Evolutionary conservation across 2,113 vertebrate genomes (phyloP).

Genomic region (Eulemur macaco): DNA sequence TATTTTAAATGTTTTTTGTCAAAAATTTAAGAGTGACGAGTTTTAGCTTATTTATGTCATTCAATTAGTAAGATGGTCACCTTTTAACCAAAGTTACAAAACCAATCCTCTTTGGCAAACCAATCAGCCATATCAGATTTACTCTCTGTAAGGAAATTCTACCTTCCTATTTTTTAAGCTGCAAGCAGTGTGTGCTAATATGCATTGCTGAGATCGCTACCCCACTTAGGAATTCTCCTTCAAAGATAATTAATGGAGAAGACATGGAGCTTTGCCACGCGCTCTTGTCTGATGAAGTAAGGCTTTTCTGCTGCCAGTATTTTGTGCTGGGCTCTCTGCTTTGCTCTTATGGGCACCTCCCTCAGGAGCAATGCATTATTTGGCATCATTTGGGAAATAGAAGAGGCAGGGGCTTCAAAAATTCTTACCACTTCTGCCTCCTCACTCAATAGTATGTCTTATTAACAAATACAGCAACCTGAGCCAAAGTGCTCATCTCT

Average conservation of each 20-base stretch:
- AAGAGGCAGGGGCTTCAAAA: not conserved
- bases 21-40: not conserved
- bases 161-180: not conserved
- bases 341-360: not conserved
- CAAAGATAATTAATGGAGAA: not conserved
- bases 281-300: not conserved
- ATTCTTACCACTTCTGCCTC: not conserved
- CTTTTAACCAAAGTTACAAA: not conserved
- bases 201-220: not conserved
- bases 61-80: not conserved
- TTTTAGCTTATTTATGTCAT: not conserved
- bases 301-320: not conserved
- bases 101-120: not conserved
- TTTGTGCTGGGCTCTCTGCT: not conserved
- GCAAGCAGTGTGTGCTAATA: not conserved
- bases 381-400: not conserved
- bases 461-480: not conserved
- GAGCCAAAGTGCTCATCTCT: not conserved
- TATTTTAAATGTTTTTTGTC: constrained; percentile 8
- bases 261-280: not conserved
- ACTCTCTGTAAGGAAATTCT: not conserved
- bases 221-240: not conserved
- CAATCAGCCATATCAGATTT: not conserved
- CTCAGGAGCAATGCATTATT: not conserved
- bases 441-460: not conserved